These are phyloP conservation scores for Botia kubotai DNA, from an alignment of 2,797 vertebrate species.

Conservation along the genomic window DNA sequence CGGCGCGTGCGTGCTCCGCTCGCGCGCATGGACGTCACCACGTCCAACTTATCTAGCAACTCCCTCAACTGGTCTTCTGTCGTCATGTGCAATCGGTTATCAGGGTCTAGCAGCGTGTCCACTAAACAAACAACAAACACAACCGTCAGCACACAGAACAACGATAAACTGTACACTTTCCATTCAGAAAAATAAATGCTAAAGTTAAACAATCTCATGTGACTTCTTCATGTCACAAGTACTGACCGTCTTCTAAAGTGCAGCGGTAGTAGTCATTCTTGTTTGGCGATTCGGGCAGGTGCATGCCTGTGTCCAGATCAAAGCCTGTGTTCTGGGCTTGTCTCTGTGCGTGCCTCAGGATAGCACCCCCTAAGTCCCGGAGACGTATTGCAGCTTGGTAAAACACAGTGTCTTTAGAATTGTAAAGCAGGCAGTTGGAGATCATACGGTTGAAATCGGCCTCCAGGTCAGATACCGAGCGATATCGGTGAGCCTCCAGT, in stretches of 20 bases:
- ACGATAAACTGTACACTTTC: neutral
- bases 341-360: slow-evolving; percentile 84
- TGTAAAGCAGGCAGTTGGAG: slow-evolving; percentile 90
- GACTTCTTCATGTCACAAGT: neutral
- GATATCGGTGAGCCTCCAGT: slow-evolving; percentile 86
- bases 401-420: slow-evolving; percentile 90
- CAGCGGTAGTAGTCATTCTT: slow-evolving; percentile 87
- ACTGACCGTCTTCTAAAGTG: slow-evolving; percentile 89
- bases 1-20: slow-evolving; percentile 86
- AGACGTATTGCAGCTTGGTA: slow-evolving; percentile 87
- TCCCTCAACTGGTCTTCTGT: slow-evolving; percentile 87
- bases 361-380: slow-evolving; percentile 84
- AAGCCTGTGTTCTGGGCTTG: slow-evolving; percentile 87
- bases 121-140: slow-evolving; percentile 69
- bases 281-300: slow-evolving; percentile 86
- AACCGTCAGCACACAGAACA: slow-evolving; percentile 19
- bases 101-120: slow-evolving; percentile 85
- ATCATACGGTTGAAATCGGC: slow-evolving; percentile 91
- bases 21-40: slow-evolving; percentile 83
- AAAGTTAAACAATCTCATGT: neutral
- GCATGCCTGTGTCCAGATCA: slow-evolving; percentile 83
- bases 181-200: neutral
- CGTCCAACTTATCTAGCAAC: slow-evolving; percentile 86
- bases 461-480: slow-evolving; percentile 86
- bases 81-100: slow-evolving; percentile 86